phyloP scores from a whole-genome alignment of 2,113 vertebrate species.

The Regulus satrapa region DNA sequence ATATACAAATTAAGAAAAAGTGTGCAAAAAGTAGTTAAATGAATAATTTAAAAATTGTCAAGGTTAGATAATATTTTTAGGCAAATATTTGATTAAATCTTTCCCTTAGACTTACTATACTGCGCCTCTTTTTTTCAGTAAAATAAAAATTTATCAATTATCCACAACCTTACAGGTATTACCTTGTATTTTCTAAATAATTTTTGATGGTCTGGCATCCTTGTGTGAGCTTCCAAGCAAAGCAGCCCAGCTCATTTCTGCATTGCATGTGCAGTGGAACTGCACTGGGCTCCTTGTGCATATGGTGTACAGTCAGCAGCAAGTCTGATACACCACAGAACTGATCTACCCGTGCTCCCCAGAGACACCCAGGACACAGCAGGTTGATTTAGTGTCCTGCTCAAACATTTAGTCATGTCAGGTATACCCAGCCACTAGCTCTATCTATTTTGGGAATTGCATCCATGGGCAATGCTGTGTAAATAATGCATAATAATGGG shows the following conservation, averaged over 20 bases:
- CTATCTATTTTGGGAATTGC: not conserved
- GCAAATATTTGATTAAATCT: not conserved
- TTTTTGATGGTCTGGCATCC: not conserved
- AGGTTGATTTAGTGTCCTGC: not conserved
- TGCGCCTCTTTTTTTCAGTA: not conserved
- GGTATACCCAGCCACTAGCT: not conserved
- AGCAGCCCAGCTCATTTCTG: not conserved
- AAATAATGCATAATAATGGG: not conserved
- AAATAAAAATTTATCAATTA: not conserved
- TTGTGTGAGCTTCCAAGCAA: not conserved
- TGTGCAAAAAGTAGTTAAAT: not conserved
- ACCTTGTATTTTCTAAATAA: not conserved
- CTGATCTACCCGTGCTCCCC: not conserved
- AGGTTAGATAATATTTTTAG: not conserved
- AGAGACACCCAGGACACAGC: not conserved
- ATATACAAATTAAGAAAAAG: not conserved
- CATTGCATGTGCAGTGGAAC: rapidly evolving
- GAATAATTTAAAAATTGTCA: not conserved
- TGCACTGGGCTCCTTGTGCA: not conserved
- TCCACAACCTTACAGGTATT: not conserved
- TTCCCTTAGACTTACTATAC: not conserved
- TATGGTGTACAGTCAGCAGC: not conserved
- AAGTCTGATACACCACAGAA: not conserved
- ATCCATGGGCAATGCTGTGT: not conserved
- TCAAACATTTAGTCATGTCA: not conserved